A percentile compares a stretch with the other conserved stretches of the same genome.
These are phyloP conservation scores for Drosophila rellima DNA, from an alignment of 2,888 invertebrate genomes.

Conservation along the genomic window DNA sequence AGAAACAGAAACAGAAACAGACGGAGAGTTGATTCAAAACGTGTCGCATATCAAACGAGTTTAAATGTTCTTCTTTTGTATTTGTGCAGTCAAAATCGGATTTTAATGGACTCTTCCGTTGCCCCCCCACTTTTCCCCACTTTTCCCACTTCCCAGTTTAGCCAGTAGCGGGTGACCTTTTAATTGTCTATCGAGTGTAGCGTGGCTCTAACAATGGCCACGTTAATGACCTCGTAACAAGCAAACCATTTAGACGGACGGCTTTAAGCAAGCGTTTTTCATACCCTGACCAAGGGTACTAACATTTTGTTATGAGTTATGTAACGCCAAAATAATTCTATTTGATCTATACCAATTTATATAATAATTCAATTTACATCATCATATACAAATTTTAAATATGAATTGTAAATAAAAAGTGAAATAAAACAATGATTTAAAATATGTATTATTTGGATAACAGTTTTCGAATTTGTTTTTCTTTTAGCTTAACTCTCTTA, in stretches of 20 bases:
- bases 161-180: conserved; percentile 67
- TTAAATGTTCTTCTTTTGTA: conserved; percentile 59
- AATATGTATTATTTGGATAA: no score
- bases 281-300: neutral
- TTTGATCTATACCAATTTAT: no score
- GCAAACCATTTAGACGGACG: conserved; percentile 67
- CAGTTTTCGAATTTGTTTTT: no score
- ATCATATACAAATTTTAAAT: no score
- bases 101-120: conserved; percentile 72
- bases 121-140: no score
- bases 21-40: conserved; percentile 23
- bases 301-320: neutral
- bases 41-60: conserved; percentile 26
- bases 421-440: no score
- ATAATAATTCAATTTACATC: no score
- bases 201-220: conserved; percentile 63
- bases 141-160: conserved; percentile 13
- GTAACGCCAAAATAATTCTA: neutral
- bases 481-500: no score
- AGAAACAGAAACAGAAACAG: conserved; percentile 2
- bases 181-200: conserved; percentile 44
- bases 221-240: conserved; percentile 83
- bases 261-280: conserved; percentile 19
- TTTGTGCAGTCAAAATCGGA: conserved; percentile 65
- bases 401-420: no score